Conservation (phyloP, 2,888 invertebrate species). For the Geophilus truncorum region DNA sequence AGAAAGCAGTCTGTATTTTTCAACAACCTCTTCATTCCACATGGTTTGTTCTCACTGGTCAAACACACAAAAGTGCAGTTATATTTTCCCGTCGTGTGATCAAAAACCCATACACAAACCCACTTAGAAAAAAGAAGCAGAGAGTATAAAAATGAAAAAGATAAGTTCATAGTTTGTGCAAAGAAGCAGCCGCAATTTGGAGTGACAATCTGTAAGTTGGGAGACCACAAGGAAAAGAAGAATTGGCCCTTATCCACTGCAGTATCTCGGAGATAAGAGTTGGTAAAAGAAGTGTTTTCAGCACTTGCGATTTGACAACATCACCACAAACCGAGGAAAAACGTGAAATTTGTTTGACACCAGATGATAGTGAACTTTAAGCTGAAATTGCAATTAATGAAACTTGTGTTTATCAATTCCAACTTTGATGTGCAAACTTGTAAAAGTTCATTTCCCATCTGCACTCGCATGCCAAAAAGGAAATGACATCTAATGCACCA, state of each 20-base stretch:
- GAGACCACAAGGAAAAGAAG: not conserved
- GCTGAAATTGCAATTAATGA: too few relatives aligned
- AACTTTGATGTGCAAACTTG: not conserved
- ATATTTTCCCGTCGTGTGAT: not conserved
- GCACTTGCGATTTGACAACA: not conserved
- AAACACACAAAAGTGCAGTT: not conserved
- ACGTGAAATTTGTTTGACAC: not conserved
- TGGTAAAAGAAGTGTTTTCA: not conserved
- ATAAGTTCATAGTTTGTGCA: not conserved
- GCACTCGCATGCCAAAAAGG: not conserved
- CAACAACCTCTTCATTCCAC: not conserved
- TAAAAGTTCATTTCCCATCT: not conserved
- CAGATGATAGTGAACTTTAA: too few relatives aligned
- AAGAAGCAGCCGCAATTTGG: not conserved
- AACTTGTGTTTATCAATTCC: not conserved
- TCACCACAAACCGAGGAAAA: not conserved
- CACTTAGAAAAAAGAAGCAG: not conserved
- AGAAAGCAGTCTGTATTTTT: not conserved
- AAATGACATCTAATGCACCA: not conserved
- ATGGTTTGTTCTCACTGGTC: not conserved
- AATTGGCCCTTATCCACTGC: not conserved
- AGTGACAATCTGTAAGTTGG: not conserved
- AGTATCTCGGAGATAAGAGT: not conserved
- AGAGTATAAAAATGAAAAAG: not conserved
- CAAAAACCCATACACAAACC: not conserved